Evolutionary conservation across 2,888 invertebrate genomes (phyloP), one percentile per base, ranked within the genome.

Genomic region (Eupithecia subumbrata): DNA sequence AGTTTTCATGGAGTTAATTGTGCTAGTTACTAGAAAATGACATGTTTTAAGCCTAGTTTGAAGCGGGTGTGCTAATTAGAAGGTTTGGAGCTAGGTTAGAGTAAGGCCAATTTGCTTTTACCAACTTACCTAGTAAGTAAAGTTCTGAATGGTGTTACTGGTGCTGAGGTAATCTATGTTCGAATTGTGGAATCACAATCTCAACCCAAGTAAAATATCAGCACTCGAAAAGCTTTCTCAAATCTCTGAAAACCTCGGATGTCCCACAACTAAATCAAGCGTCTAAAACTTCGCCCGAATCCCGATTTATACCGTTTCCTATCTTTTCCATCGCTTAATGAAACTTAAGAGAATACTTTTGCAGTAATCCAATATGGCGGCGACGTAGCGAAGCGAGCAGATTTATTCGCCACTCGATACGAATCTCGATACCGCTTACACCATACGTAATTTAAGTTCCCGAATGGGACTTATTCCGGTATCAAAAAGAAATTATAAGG

Each of bases 331-430:
- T 93, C 93, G 90, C 89, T 93, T 94, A 94, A 94, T 94, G 94
- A 94, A 94, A 93, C 92, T 94, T 91, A 92, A 92, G 93, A 92
- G 92, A 91, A 91, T 91, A 91, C 91, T 91, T 89, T 89, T 87
- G 85, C 85, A 84, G 89, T 88, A 89, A 92, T 92, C 94, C 92
- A 91, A 93, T 86, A 92, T 90, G 91, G 91, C 90, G 86, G 86
- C 84, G 82, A 83, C 82, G 84, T 74, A 77, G 75, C 77, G 77
- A 75, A 75, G 74, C 72, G 77, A 45, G 72, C 69, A 86, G 93
- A 93, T 94, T 94, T 94, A 94, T 94, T 87, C 85, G 84, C 85
- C 83, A 82, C 83, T 87, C 86, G 93, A 93, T 93, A 90, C 87
- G 84, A 84, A 90, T 92, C 92, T 85, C 87, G 93, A 93, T 93